These are phyloP conservation scores for Caenorhabditis inopinata DNA, from an alignment of 1,140 invertebrate genomes.

Conservation along the genomic window DNA sequence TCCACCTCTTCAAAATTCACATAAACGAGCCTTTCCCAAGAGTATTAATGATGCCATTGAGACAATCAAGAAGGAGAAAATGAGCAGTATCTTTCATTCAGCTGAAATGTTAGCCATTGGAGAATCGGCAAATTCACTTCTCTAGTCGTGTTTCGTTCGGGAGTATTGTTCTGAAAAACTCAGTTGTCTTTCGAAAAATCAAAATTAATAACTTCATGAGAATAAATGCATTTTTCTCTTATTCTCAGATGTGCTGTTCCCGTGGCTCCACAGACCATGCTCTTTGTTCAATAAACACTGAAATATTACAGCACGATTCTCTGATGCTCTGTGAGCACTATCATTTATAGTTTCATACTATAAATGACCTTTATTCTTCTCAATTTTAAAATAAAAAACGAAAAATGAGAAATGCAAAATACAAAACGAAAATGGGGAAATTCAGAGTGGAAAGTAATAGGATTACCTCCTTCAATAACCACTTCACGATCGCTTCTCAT, in stretches of 20 bases:
- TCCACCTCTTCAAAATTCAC: not conserved
- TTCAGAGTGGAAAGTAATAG: not conserved
- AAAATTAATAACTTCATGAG: too few relatives aligned
- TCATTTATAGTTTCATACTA: too few relatives aligned
- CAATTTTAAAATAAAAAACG: not conserved
- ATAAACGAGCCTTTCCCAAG: not conserved
- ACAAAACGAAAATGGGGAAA: not conserved
- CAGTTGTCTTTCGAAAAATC: too few relatives aligned
- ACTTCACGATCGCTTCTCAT: slow-evolving; percentile 1
- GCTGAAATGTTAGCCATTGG: slow-evolving; percentile 7
- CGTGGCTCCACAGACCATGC: not conserved
- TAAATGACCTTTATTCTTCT: too few relatives aligned
- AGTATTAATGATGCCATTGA: not conserved
- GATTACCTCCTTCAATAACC: slow-evolving; percentile 21
- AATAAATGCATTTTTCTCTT: not conserved
- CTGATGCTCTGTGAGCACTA: not conserved
- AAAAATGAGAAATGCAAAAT: not conserved
- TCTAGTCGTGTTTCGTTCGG: not conserved
- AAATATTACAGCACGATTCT: not conserved
- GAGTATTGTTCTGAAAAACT: too few relatives aligned
- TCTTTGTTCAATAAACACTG: not conserved
- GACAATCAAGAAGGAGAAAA: slow-evolving; percentile 12
- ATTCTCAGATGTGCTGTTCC: not conserved
- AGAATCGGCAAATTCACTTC: not conserved
- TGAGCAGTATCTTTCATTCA: not conserved